phyloP scores from a whole-genome alignment of 2,113 vertebrate genomes.

The Pseudopipra pipra region DNA sequence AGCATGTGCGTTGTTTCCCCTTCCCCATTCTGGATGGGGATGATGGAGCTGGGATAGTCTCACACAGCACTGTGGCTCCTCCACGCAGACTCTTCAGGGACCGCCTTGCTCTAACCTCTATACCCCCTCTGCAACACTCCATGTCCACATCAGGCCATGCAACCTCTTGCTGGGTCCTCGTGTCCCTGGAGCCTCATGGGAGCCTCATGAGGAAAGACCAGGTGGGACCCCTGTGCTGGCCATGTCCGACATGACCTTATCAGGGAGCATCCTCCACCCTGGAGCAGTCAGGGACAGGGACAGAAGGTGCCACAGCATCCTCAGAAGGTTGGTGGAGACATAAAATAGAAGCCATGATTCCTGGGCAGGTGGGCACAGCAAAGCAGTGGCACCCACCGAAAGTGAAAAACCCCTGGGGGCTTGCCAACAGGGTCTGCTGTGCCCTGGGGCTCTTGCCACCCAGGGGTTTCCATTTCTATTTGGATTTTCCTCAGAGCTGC shows the following conservation, averaged over 20 bases:
- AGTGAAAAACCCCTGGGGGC: not conserved
- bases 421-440: not conserved
- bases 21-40: not conserved
- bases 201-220: not conserved
- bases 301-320: not conserved
- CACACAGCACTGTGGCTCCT: not conserved
- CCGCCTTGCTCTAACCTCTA: not conserved
- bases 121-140: not conserved
- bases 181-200: not conserved
- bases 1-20: not conserved
- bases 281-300: not conserved
- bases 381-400: not conserved
- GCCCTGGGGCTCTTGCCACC: not conserved
- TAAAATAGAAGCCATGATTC: not conserved
- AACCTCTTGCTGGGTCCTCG: accelerated
- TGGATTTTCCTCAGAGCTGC: not conserved
- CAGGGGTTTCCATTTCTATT: not conserved
- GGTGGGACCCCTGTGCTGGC: accelerated
- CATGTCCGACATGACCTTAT: not conserved
- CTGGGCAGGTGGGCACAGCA: not conserved
- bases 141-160: accelerated
- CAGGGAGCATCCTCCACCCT: accelerated
- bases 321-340: not conserved
- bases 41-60: not conserved
- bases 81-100: not conserved